These are phyloP conservation scores for Sakesphorus luctuosus DNA, from an alignment of 2,113 vertebrate genomes.

Conservation along the genomic window DNA sequence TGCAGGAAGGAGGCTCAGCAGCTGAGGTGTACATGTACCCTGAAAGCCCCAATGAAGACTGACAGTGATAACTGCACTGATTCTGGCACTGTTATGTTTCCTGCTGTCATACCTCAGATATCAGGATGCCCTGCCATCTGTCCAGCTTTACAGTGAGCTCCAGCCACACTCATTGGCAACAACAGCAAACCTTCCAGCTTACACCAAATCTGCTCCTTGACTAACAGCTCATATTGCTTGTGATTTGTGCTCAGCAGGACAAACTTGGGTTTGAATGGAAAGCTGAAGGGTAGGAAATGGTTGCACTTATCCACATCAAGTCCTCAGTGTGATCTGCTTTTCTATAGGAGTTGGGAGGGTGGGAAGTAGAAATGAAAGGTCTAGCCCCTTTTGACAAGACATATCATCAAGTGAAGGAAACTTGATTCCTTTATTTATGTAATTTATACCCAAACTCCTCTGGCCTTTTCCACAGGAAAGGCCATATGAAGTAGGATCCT, in stretches of 20 bases:
- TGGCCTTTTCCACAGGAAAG: neutral
- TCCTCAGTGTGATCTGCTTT: neutral
- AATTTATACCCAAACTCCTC: neutral
- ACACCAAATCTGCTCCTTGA: neutral
- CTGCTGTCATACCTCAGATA: neutral
- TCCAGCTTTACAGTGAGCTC: neutral
- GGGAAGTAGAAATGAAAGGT: neutral
- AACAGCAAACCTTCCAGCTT: neutral
- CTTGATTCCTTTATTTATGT: neutral
- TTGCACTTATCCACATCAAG: neutral
- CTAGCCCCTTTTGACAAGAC: neutral
- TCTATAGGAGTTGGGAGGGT: neutral
- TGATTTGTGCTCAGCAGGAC: neutral
- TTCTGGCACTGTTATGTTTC: neutral
- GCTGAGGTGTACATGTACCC: too few relatives aligned
- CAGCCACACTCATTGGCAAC: neutral
- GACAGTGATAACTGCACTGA: neutral
- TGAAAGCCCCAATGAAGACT: neutral
- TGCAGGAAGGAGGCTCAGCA: neutral
- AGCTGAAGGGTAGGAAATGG: neutral
- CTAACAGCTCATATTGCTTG: neutral
- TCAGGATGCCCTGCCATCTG: neutral
- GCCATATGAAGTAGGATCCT: neutral
- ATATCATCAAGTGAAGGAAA: neutral
- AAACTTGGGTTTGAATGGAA: neutral